Percentiles rank a stretch among this genome's conserved stretches.
These are phyloP conservation scores for Ditylenchus weischeri DNA, from an alignment of 2,888 invertebrate genomes.

Conservation along the genomic window DNA sequence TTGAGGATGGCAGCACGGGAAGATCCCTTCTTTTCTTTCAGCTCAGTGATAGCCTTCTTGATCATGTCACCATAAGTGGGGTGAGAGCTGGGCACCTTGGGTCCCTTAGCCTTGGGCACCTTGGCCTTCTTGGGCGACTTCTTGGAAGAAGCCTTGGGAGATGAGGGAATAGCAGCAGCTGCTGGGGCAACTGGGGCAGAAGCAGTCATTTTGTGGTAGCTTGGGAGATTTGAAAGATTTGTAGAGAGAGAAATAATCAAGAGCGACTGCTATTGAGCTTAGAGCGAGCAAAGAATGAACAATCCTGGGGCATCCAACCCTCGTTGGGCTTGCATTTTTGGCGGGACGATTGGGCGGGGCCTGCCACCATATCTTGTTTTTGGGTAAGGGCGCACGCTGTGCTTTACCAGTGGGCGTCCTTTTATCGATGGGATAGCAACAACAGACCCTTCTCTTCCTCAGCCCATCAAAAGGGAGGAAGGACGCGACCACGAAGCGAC, in stretches of 20 bases:
- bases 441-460: background rate
- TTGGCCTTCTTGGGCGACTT: conserved; percentile 32
- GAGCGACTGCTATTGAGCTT: conserved; percentile 7
- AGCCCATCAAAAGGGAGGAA: background rate
- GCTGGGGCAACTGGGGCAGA: conserved; percentile 13
- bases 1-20: conserved; percentile 40
- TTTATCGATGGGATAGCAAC: no score
- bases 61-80: conserved; percentile 38
- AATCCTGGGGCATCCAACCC: background rate
- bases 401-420: no score
- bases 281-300: conserved; percentile 9
- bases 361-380: background rate
- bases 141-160: conserved; percentile 15
- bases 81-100: conserved; percentile 28
- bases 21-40: conserved; percentile 38
- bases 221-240: conserved; percentile 8
- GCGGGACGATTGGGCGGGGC: conserved; percentile 3
- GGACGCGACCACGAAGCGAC: conserved; percentile 20
- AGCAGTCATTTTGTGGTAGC: conserved; percentile 18
- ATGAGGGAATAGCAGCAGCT: conserved; percentile 17
- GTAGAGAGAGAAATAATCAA: conserved; percentile 5
- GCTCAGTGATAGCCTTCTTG: conserved; percentile 20
- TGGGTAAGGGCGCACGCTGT: no score
- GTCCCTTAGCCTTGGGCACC: conserved; percentile 9
- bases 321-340: background rate